A percentile compares a stretch with the other conserved stretches of the same genome.
Evolutionary conservation across 1,140 invertebrate genomes (phyloP).

Genomic region (Adoxophyes honmai): DNA sequence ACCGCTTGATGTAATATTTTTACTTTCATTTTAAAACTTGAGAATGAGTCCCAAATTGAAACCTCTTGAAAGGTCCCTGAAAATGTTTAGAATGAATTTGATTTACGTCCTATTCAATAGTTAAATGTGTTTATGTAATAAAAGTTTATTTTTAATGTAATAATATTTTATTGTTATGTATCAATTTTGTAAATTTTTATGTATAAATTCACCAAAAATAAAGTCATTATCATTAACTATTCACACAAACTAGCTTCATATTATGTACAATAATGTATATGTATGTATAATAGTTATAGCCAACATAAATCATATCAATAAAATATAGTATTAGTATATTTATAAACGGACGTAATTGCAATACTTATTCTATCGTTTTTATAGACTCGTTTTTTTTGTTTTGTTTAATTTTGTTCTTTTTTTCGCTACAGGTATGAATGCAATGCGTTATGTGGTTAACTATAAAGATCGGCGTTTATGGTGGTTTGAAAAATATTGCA

Average conservation of each 20-base stretch:
- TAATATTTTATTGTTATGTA: too few species aligned
- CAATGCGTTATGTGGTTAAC: constrained; percentile 69
- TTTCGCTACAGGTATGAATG: constrained; percentile 66
- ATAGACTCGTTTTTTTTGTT: constrained; percentile 26
- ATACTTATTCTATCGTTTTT: constrained; percentile 30
- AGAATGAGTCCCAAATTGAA: too few species aligned
- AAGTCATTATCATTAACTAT: neutral
- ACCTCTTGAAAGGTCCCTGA: too few species aligned
- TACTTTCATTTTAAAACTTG: too few species aligned
- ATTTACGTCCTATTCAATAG: too few species aligned
- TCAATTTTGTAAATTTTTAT: too few species aligned
- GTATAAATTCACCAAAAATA: too few species aligned
- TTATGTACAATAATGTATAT: constrained; percentile 31
- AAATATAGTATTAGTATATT: constrained; percentile 18
- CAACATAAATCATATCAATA: constrained; percentile 30
- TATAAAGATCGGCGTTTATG: constrained; percentile 28
- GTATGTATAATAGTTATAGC: constrained; percentile 36
- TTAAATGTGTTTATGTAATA: too few species aligned
- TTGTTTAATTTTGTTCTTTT: constrained; percentile 42
- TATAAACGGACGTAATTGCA: constrained; percentile 49
- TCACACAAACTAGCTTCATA: constrained; percentile 23
- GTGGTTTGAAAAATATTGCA: constrained; percentile 52
- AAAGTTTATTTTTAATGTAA: too few species aligned
- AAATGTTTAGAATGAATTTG: too few species aligned
- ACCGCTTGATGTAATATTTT: too few species aligned